These are phyloP conservation scores for Chelonus insularis DNA, from an alignment of 1,140 invertebrate species.

Conservation along the genomic window DNA sequence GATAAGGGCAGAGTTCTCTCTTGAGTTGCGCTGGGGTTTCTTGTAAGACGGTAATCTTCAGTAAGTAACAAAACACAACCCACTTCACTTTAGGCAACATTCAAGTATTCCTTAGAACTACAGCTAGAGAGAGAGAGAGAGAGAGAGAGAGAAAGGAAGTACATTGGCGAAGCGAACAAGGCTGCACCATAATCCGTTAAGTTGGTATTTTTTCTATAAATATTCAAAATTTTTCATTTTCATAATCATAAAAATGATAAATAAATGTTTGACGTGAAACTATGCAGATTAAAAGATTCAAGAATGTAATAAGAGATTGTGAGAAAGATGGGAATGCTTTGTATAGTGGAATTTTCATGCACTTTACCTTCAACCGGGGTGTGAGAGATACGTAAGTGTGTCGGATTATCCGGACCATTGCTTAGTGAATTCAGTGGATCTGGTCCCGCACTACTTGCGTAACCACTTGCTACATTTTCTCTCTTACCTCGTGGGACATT, in stretches of 20 bases:
- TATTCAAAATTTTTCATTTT: no score
- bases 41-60: constrained; percentile 49
- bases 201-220: no score
- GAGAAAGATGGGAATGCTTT: background rate
- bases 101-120: constrained; percentile 13
- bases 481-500: constrained; percentile 19
- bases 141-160: background rate
- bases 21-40: constrained; percentile 33
- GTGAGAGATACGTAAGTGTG: constrained; percentile 30
- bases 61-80: constrained; percentile 46
- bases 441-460: constrained; percentile 35
- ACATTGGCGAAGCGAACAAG: background rate
- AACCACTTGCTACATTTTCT: constrained; percentile 23
- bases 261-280: background rate
- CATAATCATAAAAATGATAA: background rate
- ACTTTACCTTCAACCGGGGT: background rate
- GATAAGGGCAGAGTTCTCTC: constrained; percentile 36
- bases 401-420: constrained; percentile 43
- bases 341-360: background rate
- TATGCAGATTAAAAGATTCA: background rate
- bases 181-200: no score
- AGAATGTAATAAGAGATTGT: background rate
- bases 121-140: no score
- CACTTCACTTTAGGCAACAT: constrained; percentile 9
- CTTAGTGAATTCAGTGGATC: constrained; percentile 44